Percentiles rank a stretch among this genome's conserved stretches.
These are phyloP conservation scores for Diglossa cyanea DNA, from an alignment of 2,797 vertebrate species.

Conservation along the genomic window DNA sequence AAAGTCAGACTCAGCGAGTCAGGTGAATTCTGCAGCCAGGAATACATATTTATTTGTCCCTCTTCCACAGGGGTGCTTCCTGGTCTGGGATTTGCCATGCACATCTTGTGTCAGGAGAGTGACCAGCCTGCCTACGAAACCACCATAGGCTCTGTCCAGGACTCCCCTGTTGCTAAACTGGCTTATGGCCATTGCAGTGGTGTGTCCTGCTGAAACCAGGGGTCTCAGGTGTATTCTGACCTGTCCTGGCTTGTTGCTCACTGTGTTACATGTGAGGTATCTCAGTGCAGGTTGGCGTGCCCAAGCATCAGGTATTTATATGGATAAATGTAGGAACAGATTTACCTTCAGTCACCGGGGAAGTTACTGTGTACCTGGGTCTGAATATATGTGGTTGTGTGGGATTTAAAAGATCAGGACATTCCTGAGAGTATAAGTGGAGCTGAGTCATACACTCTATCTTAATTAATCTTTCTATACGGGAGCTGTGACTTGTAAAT, in stretches of 20 bases:
- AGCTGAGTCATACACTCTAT: conserved; percentile 22
- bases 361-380: not conserved
- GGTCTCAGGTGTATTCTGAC: not conserved
- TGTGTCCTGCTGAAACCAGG: not conserved
- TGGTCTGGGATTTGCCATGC: not conserved
- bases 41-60: not conserved
- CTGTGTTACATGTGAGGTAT: not conserved
- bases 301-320: not conserved
- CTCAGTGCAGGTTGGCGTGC: not conserved
- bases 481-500: not conserved
- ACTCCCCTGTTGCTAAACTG: not conserved
- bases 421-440: not conserved
- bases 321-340: not conserved
- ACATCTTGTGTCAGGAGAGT: not conserved
- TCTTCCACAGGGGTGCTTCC: not conserved
- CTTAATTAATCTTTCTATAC: not conserved
- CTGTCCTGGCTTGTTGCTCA: not conserved
- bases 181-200: not conserved
- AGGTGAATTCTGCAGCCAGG: not conserved
- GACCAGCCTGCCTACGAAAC: not conserved
- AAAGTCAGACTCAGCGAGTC: not conserved
- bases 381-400: not conserved
- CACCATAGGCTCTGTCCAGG: not conserved
- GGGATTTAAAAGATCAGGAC: conserved; percentile 17
- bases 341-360: not conserved